Evolutionary conservation across 2,888 invertebrate species (phyloP).

Genomic region (Noctua comes): DNA sequence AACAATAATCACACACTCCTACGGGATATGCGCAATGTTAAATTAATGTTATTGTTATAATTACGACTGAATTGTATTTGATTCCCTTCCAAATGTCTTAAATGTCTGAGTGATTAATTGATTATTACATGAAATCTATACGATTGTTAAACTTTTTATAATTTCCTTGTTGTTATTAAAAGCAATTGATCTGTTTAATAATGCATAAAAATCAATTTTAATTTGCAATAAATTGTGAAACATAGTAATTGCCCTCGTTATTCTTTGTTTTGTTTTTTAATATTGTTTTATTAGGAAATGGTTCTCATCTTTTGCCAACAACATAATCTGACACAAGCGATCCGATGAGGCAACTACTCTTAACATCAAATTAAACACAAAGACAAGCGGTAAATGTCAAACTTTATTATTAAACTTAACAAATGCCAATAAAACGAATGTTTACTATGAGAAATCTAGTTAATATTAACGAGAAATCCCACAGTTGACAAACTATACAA

Average conservation of each 20-base stretch:
- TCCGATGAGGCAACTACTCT: background rate
- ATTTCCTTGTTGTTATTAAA: constrained; percentile 37
- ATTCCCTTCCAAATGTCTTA: constrained; percentile 31
- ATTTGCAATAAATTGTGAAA: constrained; percentile 18
- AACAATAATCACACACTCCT: constrained; percentile 21
- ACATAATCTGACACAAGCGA: background rate
- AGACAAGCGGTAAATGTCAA: constrained; percentile 3
- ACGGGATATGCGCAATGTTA: constrained; percentile 55
- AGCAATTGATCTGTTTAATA: constrained; percentile 9
- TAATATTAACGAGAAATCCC: constrained; percentile 8
- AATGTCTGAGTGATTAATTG: constrained; percentile 39
- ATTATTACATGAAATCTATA: constrained; percentile 51
- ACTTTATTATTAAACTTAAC: background rate
- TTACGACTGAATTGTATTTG: constrained; percentile 41
- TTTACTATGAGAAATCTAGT: constrained; percentile 25
- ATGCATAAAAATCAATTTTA: constrained; percentile 23
- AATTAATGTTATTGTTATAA: constrained; percentile 55
- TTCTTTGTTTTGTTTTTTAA: background rate
- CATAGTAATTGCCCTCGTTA: background rate
- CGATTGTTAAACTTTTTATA: constrained; percentile 27
- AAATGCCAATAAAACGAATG: constrained; percentile 42
- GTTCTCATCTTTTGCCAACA: background rate
- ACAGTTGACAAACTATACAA: constrained; percentile 1
- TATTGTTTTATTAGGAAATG: background rate
- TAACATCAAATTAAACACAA: background rate